A percentile compares a stretch with the other conserved stretches of the same genome.
phyloP scores from a whole-genome alignment of 2,797 vertebrate species.

The Adrianichthys oophorus region DNA sequence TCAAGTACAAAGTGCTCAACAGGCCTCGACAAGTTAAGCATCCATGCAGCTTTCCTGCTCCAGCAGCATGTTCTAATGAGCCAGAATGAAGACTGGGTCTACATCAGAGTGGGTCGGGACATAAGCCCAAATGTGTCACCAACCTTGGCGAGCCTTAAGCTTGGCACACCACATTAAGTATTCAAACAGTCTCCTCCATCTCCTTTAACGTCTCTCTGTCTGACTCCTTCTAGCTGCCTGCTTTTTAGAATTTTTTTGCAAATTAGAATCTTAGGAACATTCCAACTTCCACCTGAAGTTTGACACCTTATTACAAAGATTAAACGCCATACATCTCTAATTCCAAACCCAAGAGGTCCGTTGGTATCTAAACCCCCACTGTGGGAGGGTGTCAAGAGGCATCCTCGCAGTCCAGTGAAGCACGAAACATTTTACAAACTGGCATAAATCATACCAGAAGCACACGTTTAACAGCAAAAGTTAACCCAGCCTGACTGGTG shows the following conservation, averaged over 20 bases:
- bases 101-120: conserved; percentile 35
- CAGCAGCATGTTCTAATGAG: conserved; percentile 47
- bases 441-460: conserved; percentile 55
- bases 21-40: conserved; percentile 33
- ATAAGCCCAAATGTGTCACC: conserved; percentile 66
- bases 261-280: conserved; percentile 30
- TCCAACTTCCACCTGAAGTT: conserved; percentile 23
- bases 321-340: neutral
- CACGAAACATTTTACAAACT: conserved; percentile 53
- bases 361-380: conserved; percentile 16
- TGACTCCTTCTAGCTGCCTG: conserved; percentile 11
- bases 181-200: conserved; percentile 51
- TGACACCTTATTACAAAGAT: neutral
- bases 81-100: conserved; percentile 31
- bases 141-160: conserved; percentile 55
- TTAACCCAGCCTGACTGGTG: conserved; percentile 35
- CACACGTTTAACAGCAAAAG: conserved; percentile 49
- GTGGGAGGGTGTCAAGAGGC: conserved; percentile 7
- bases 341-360: neutral
- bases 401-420: conserved; percentile 12
- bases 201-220: conserved; percentile 41
- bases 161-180: conserved; percentile 49
- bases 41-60: conserved; percentile 40
- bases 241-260: conserved; percentile 28
- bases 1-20: conserved; percentile 22